These are phyloP conservation scores for Pilophorus perplexus DNA, from an alignment of 2,888 invertebrate genomes.

Conservation along the genomic window DNA sequence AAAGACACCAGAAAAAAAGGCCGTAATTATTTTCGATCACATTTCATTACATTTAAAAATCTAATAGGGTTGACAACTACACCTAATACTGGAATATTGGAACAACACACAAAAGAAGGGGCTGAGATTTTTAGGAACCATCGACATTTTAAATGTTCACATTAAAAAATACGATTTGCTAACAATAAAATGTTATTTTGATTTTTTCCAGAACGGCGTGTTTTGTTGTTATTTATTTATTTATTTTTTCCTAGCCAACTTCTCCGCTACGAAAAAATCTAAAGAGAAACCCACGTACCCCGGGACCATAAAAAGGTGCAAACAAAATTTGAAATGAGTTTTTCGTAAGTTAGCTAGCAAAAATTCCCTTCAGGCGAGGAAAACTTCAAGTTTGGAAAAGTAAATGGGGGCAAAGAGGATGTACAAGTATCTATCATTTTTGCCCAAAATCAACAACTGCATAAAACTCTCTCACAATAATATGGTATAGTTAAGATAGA, in stretches of 20 bases:
- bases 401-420: not conserved
- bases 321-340: too few species aligned
- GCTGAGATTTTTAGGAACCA: conserved; percentile 23
- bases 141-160: too few species aligned
- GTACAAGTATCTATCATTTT: too few species aligned
- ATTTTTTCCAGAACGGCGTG: too few species aligned
- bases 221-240: too few species aligned
- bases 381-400: not conserved
- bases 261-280: too few species aligned
- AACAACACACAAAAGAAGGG: conserved; percentile 1
- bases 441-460: not conserved
- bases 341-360: not conserved
- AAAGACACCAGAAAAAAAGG: conserved; percentile 8
- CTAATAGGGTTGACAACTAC: conserved; percentile 2
- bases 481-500: not conserved
- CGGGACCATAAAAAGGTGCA: too few species aligned
- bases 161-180: too few species aligned
- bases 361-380: not conserved
- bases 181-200: too few species aligned
- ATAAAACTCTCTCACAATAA: not conserved
- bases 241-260: not conserved
- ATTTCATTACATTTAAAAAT: conserved; percentile 1
- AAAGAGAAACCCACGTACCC: too few species aligned
- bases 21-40: conserved; percentile 29
- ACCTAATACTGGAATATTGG: not conserved